A percentile compares a stretch with the other conserved stretches of the same genome.
These are phyloP conservation scores for Bujurquina vittata DNA, from an alignment of 2,113 vertebrate species.

Conservation along the genomic window DNA sequence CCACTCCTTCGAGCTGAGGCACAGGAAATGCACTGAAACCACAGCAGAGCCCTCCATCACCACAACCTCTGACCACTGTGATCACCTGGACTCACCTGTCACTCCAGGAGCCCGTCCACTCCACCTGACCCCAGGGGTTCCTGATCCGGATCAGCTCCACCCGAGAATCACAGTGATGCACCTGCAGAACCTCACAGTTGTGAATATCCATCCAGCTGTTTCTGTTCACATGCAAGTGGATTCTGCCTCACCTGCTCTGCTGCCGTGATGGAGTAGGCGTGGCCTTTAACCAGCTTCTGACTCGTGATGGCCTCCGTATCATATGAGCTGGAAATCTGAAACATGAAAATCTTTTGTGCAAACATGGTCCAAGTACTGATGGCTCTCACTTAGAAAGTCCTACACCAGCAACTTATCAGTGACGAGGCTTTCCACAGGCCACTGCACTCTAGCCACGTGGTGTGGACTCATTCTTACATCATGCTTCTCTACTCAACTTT, in stretches of 20 bases:
- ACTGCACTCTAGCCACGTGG: too few species aligned
- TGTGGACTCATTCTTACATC: too few species aligned
- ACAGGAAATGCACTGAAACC: too few species aligned
- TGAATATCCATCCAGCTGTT: background rate
- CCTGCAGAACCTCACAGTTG: slow-evolving; percentile 29
- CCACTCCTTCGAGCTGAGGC: slow-evolving; percentile 82
- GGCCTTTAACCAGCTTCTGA: slow-evolving; percentile 85
- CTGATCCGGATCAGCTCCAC: slow-evolving; percentile 62
- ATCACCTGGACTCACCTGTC: background rate
- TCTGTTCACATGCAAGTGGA: background rate
- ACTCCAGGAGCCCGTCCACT: slow-evolving; percentile 90
- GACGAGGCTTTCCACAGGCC: too few species aligned
- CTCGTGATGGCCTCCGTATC: slow-evolving; percentile 82
- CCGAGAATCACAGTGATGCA: slow-evolving; percentile 33
- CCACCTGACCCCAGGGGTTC: slow-evolving; percentile 89
- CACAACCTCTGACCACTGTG: too few species aligned
- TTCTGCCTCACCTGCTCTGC: slow-evolving; percentile 79
- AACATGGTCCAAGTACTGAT: too few species aligned
- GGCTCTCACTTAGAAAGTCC: too few species aligned
- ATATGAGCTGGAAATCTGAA: slow-evolving; percentile 60
- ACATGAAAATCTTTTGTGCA: too few species aligned
- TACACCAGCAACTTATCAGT: too few species aligned
- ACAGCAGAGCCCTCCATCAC: too few species aligned
- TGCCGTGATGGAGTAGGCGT: slow-evolving; percentile 86
- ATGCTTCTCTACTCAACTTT: too few species aligned